Base-by-base conservation (phyloP, 2,797 vertebrate species). In the Coccyzus lansbergi region DNA sequence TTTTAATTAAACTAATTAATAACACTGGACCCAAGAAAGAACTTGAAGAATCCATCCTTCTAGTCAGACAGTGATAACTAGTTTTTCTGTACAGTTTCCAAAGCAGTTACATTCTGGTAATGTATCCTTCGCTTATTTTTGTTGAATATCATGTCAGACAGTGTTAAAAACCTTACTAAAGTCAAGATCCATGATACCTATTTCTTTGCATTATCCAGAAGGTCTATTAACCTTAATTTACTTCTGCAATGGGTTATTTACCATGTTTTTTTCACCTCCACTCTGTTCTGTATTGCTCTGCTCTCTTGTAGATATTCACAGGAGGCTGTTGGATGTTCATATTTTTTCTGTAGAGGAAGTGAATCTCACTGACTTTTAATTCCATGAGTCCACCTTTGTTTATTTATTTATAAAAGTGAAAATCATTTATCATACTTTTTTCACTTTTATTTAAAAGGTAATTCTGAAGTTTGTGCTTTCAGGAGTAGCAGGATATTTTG, bases 141-240 rank as follows among this genome's bases (percentile, higher is more conserved):
- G 31, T 26, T 68, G 33, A 89, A 18, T 53, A 68, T n/a, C 25
- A n/a, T 21, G 12, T 56, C 10, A 67, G 34, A 79, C 48, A 60
- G 10, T 16, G 29, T 65, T n/a, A 88, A 85, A 94, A 93, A 40
- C 7, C 59, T 58, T 65, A 52, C 38, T 92, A 22, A 93, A 81
- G 31, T 78, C 24, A 78, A 75, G 76, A 75, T 29, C 11, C 62
- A 64, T 29, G n/a, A 62, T 51, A 85, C 3, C 15, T 87, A 34
- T 26, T 77, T 88, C 26, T 90, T 88, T 76, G 19, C 21, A 88
- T 85, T 92, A 87, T 89, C 46, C 56, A 64, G 68, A 89, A 85
- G 46, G 31, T 40, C 29, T 60, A 64, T 71, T 89, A 92, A 92
- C 79, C 40, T 90, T 88, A 90, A 72, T 86, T 86, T 72, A 77